Percentiles rank a stretch among this genome's conserved stretches.
phyloP scores from a whole-genome alignment of 2,113 vertebrate species.

The Semnornis frantzii region DNA sequence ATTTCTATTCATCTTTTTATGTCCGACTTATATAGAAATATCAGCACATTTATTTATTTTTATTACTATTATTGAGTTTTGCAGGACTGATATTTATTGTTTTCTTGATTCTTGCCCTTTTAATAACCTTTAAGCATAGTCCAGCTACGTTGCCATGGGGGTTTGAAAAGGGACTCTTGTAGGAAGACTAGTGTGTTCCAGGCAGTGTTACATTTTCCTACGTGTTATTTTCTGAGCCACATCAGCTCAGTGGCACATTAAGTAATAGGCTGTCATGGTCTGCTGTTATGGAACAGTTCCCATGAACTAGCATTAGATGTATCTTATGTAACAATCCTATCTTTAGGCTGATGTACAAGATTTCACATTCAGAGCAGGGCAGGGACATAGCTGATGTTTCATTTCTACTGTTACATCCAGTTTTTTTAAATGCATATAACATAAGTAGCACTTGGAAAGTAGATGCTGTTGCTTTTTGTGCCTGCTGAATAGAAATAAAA shows the following conservation, averaged over 20 bases:
- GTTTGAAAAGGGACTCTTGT: background rate
- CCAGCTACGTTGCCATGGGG: background rate
- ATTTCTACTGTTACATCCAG: rapidly evolving
- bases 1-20: slow-evolving; percentile 1
- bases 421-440: background rate
- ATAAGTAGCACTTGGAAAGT: background rate
- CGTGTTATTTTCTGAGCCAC: background rate
- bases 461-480: background rate
- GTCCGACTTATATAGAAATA: background rate
- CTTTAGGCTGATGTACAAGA: background rate
- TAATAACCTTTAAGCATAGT: slow-evolving; percentile 30
- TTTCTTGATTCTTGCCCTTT: slow-evolving; percentile 27
- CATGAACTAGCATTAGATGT: background rate
- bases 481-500: background rate
- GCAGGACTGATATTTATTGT: background rate
- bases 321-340: background rate
- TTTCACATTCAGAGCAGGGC: background rate
- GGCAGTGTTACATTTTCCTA: background rate
- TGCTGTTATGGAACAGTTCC: slow-evolving; percentile 41
- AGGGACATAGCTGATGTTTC: background rate
- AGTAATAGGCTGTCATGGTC: slow-evolving; percentile 6
- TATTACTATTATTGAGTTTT: background rate
- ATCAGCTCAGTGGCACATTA: slow-evolving; percentile 43
- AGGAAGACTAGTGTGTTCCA: background rate
- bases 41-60: background rate